Evolutionary conservation across 2,113 vertebrate genomes (phyloP).

Genomic region (Notothenia rossii): DNA sequence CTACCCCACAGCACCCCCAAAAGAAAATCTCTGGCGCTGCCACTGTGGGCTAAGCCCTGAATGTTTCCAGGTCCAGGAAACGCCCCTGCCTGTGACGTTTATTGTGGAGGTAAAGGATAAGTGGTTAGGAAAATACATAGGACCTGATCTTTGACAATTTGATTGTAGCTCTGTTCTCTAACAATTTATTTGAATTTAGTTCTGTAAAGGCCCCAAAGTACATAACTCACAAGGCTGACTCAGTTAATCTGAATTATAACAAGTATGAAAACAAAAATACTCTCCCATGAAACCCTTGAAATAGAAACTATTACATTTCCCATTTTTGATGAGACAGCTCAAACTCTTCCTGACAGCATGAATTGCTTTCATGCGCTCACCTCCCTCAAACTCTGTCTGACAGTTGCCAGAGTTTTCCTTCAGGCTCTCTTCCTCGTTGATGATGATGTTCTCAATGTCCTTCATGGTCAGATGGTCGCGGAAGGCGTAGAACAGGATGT

Average conservation of each 20-base stretch:
- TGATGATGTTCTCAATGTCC: slow-evolving; percentile 99
- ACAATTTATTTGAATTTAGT: not conserved
- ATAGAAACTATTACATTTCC: not conserved
- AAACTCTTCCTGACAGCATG: slow-evolving; percentile 52
- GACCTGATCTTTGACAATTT: too few species aligned
- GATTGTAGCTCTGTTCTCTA: not conserved
- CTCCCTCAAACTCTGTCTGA: slow-evolving; percentile 96
- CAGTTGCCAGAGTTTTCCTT: slow-evolving; percentile 97
- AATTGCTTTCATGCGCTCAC: slow-evolving; percentile 60
- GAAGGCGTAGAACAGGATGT: slow-evolving; percentile 98
- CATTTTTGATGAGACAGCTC: slow-evolving; percentile 38
- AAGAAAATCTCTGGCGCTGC: too few species aligned
- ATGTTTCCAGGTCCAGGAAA: too few species aligned
- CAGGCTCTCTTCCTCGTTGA: slow-evolving; percentile 97
- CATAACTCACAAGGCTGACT: not conserved
- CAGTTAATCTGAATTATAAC: slow-evolving; percentile 6
- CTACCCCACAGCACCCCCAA: too few species aligned
- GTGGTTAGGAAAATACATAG: too few species aligned
- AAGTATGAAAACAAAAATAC: not conserved
- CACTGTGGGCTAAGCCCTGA: too few species aligned
- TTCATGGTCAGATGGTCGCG: slow-evolving; percentile 99
- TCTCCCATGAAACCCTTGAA: not conserved
- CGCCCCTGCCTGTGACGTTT: too few species aligned
- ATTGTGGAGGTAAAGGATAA: too few species aligned
- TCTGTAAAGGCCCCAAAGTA: slow-evolving; percentile 2